A percentile compares a stretch with the other conserved stretches of the same genome.
These are phyloP conservation scores for Lepus americanus DNA, from an alignment of 2,113 vertebrate genomes.

Conservation along the genomic window DNA sequence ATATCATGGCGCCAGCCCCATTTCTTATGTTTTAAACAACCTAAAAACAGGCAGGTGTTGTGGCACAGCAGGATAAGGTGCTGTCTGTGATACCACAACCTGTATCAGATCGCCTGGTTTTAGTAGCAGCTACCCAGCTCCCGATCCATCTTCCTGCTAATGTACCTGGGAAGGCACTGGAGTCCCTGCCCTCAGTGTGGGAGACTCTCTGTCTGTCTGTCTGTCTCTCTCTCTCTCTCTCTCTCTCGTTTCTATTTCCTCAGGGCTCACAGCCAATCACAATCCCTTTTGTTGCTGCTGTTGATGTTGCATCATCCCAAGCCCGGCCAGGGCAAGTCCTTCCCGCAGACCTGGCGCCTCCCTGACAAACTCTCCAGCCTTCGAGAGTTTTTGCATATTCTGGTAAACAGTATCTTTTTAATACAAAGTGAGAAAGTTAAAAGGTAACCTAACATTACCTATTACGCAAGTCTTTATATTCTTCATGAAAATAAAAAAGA, in stretches of 20 bases:
- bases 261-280: not conserved
- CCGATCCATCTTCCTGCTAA: too few relatives aligned
- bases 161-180: too few relatives aligned
- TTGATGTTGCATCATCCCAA: not conserved
- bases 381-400: not conserved
- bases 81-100: too few relatives aligned
- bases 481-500: slow-evolving; percentile 15
- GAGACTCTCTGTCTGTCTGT: too few relatives aligned
- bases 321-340: not conserved
- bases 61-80: too few relatives aligned
- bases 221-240: too few relatives aligned
- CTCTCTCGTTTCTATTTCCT: not conserved
- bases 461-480: not conserved
- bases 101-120: too few relatives aligned
- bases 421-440: not conserved
- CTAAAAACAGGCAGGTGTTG: too few relatives aligned
- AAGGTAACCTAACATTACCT: not conserved
- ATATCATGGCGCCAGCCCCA: too few relatives aligned
- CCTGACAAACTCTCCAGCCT: not conserved
- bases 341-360: not conserved
- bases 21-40: too few relatives aligned
- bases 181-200: too few relatives aligned
- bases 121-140: too few relatives aligned
- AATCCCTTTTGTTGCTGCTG: not conserved
- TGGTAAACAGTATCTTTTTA: not conserved